Conservation (phyloP, 2,888 invertebrate species). For the Acanthopleura granulata region DNA sequence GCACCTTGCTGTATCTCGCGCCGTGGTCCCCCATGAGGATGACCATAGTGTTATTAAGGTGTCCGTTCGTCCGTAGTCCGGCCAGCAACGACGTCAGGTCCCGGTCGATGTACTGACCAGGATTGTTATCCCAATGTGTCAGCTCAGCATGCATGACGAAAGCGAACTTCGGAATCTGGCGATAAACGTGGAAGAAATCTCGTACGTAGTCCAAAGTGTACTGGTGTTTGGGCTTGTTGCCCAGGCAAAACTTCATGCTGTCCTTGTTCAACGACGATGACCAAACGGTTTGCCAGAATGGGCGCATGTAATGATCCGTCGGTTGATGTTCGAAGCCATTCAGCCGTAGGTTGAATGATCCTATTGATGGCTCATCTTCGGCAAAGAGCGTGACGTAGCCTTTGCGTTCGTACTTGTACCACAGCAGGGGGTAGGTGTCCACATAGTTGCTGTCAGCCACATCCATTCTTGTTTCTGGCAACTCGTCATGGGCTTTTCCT, state of each 20-base stretch:
- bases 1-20: conserved; percentile 51
- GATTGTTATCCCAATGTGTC: conserved; percentile 61
- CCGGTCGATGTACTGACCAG: conserved; percentile 56
- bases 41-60: conserved; percentile 59
- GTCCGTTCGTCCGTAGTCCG: conserved; percentile 37
- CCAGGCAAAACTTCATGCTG: conserved; percentile 53
- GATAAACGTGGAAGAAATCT: conserved; percentile 57
- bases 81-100: conserved; percentile 52
- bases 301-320: conserved; percentile 67
- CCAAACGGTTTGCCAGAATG: conserved; percentile 60
- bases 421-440: conserved; percentile 57
- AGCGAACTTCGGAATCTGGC: conserved; percentile 57
- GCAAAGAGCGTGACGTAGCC: conserved; percentile 65
- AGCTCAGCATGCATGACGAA: conserved; percentile 57
- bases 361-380: conserved; percentile 62
- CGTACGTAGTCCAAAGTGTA: conserved; percentile 57
- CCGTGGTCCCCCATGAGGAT: conserved; percentile 65
- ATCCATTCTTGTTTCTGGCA: conserved; percentile 46
- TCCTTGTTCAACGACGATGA: conserved; percentile 38
- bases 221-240: conserved; percentile 52
- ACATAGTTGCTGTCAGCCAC: conserved; percentile 40
- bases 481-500: conserved; percentile 42
- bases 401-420: conserved; percentile 55
- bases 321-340: conserved; percentile 62
- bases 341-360: conserved; percentile 59